Evolutionary conservation across 2,797 vertebrate species (phyloP).

Genomic region (Passerculus sandwichensis): DNA sequence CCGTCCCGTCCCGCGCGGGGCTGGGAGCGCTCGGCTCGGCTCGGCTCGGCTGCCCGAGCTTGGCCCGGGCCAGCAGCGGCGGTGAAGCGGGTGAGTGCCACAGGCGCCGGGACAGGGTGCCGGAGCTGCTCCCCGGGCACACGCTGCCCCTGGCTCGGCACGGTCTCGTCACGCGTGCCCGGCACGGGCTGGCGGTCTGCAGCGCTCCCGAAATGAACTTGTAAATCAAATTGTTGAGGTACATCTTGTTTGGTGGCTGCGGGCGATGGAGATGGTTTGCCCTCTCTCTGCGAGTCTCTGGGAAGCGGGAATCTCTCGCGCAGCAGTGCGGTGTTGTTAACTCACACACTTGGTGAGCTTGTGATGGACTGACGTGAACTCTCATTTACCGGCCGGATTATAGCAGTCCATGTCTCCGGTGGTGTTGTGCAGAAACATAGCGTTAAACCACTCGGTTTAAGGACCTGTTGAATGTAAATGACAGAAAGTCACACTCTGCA

Average conservation of each 20-base stretch:
- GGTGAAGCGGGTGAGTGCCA: background rate
- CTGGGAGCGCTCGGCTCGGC: fast-evolving
- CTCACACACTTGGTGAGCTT: background rate
- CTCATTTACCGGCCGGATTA: background rate
- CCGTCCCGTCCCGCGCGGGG: background rate
- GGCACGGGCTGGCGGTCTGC: background rate
- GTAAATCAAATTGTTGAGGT: background rate
- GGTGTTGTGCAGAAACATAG: background rate
- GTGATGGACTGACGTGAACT: background rate
- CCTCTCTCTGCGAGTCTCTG: background rate
- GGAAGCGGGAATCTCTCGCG: fast-evolving
- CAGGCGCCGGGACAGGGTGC: background rate
- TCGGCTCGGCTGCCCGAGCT: background rate
- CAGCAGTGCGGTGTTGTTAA: fast-evolving
- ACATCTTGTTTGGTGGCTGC: background rate
- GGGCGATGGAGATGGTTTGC: background rate
- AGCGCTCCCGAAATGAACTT: background rate
- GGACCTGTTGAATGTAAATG: background rate
- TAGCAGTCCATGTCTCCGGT: background rate
- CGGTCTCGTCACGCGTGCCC: background rate
- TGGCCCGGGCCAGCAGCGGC: background rate
- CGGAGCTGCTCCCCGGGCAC: background rate
- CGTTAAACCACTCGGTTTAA: background rate
- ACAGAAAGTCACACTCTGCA: background rate
- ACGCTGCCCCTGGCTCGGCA: background rate